These are phyloP conservation scores for Asbolus verrucosus DNA, from an alignment of 1,140 invertebrate species.

Conservation along the genomic window DNA sequence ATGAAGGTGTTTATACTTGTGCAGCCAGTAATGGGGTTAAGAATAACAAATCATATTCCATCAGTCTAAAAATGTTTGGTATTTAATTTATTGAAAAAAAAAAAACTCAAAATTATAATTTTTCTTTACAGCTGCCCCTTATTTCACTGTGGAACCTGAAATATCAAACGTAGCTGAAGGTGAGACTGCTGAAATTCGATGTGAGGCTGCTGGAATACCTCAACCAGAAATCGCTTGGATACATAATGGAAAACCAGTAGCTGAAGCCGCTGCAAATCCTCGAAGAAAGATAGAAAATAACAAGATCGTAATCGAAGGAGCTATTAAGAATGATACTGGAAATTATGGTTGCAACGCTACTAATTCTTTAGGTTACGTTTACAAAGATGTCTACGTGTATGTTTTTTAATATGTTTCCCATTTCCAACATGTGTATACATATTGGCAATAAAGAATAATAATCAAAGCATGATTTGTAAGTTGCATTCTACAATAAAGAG, in stretches of 20 bases:
- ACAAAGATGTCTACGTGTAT: slow-evolving; percentile 98
- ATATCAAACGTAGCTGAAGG: slow-evolving; percentile 91
- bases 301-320: slow-evolving; percentile 83
- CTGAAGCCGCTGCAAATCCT: slow-evolving; percentile 79
- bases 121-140: slow-evolving; percentile 81
- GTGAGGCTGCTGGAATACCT: slow-evolving; percentile 89
- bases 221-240: slow-evolving; percentile 95
- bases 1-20: slow-evolving; percentile 90
- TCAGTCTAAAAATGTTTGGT: slow-evolving; percentile 83
- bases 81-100: slow-evolving; percentile 37
- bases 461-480: too few relatives aligned
- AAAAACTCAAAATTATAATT: background rate
- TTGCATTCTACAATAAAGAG: too few relatives aligned
- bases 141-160: slow-evolving; percentile 93
- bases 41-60: slow-evolving; percentile 84
- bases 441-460: too few relatives aligned
- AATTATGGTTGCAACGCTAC: slow-evolving; percentile 99
- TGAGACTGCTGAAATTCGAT: slow-evolving; percentile 88
- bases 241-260: slow-evolving; percentile 92
- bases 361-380: slow-evolving; percentile 97
- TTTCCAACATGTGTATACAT: too few relatives aligned
- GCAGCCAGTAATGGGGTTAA: slow-evolving; percentile 93
- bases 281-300: slow-evolving; percentile 77
- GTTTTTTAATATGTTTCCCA: too few relatives aligned
- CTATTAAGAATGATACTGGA: slow-evolving; percentile 93